These are phyloP conservation scores for Chironomus riparius DNA, from an alignment of 2,888 invertebrate genomes.

Conservation along the genomic window DNA sequence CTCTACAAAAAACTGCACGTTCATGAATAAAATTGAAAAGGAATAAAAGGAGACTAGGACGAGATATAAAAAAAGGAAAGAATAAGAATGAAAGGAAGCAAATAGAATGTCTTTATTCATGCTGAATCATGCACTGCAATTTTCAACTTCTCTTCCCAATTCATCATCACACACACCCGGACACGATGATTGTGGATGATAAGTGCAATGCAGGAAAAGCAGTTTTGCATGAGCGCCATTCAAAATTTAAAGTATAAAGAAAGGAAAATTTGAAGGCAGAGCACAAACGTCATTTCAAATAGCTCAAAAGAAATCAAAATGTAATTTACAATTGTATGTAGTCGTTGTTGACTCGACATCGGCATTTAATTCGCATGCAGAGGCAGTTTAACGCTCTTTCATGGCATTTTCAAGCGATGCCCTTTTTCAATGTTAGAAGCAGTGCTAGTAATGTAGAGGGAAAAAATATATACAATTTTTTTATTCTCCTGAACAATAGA, in stretches of 20 bases:
- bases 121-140: conserved; percentile 12
- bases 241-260: background rate
- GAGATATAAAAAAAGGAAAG: background rate
- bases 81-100: background rate
- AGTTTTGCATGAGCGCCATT: background rate
- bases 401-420: background rate
- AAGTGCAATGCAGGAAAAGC: background rate
- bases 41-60: too few species aligned
- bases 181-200: background rate
- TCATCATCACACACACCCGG: background rate
- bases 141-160: background rate
- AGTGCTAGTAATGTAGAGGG: background rate
- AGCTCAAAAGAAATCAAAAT: conserved; percentile 24
- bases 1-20: too few species aligned
- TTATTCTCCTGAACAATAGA: conserved; percentile 1
- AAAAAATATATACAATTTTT: background rate
- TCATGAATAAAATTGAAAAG: too few species aligned
- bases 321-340: conserved; percentile 9
- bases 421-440: background rate
- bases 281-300: conserved; percentile 4
- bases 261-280: background rate
- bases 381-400: background rate
- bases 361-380: background rate
- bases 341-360: background rate
- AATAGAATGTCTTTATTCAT: conserved; percentile 5